Conservation (phyloP, 2,113 vertebrate genomes). For the Ailuropoda melanoleuca region DNA sequence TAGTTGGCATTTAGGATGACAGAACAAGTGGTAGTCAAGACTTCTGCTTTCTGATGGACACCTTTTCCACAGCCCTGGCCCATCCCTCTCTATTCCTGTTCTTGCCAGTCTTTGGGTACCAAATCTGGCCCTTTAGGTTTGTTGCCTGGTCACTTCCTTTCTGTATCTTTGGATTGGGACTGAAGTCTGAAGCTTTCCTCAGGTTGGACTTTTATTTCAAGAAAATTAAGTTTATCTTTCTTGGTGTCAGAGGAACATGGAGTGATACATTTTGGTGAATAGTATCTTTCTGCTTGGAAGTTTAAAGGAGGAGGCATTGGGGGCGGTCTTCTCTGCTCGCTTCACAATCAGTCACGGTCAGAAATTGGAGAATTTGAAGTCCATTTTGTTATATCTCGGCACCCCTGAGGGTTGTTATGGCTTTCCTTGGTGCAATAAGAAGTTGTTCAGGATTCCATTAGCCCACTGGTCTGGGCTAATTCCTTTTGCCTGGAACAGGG, state of each 20-base stretch:
- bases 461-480: background rate
- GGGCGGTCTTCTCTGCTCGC: background rate
- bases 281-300: background rate
- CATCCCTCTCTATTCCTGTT: background rate
- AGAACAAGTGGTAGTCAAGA: background rate
- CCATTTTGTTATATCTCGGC: background rate
- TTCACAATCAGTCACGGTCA: background rate
- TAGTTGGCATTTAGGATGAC: slow-evolving; percentile 26
- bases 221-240: slow-evolving; percentile 16
- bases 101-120: background rate
- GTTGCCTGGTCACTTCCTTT: background rate
- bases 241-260: background rate
- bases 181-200: background rate
- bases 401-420: background rate
- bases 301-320: background rate
- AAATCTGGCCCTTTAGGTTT: background rate
- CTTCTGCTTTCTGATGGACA: background rate
- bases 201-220: slow-evolving; percentile 14
- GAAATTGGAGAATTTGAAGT: slow-evolving; percentile 48
- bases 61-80: background rate
- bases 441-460: slow-evolving; percentile 25
- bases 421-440: slow-evolving; percentile 44
- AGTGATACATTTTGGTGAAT: background rate
- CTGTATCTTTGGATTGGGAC: background rate
- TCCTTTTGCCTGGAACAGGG: slow-evolving; percentile 41